These are phyloP conservation scores for Melitaea cinxia DNA, from an alignment of 1,140 invertebrate genomes.

Conservation along the genomic window DNA sequence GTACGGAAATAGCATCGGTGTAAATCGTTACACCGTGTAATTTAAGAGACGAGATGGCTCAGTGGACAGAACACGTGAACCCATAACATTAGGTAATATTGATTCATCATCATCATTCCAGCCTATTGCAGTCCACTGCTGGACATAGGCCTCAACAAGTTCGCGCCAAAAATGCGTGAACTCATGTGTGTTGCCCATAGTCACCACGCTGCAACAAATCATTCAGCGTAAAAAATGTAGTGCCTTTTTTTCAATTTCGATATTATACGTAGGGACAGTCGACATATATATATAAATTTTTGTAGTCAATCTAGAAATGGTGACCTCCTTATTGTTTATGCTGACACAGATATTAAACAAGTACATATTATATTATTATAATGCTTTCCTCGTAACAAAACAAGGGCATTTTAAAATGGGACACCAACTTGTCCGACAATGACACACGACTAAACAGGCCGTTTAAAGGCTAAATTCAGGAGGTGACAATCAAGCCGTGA, in stretches of 20 bases:
- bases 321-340: neutral
- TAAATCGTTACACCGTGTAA: neutral
- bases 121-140: no score
- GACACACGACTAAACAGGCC: neutral
- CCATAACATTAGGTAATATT: no score
- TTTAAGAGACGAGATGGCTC: neutral
- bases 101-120: no score
- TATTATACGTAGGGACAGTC: no score
- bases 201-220: no score
- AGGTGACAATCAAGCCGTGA: neutral
- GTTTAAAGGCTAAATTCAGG: conserved; percentile 2
- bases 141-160: no score
- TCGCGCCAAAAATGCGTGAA: no score
- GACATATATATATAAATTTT: no score
- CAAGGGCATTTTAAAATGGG: conserved; percentile 7
- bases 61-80: no score
- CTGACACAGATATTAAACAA: conserved; percentile 4
- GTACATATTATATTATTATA: conserved; percentile 4
- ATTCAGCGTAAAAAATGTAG: no score
- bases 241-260: no score
- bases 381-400: conserved; percentile 9
- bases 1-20: neutral
- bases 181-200: no score
- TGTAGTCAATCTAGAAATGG: neutral
- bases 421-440: neutral